Evolutionary conservation across 2,113 vertebrate species (phyloP).

Genomic region (Spermophilus dauricus): DNA sequence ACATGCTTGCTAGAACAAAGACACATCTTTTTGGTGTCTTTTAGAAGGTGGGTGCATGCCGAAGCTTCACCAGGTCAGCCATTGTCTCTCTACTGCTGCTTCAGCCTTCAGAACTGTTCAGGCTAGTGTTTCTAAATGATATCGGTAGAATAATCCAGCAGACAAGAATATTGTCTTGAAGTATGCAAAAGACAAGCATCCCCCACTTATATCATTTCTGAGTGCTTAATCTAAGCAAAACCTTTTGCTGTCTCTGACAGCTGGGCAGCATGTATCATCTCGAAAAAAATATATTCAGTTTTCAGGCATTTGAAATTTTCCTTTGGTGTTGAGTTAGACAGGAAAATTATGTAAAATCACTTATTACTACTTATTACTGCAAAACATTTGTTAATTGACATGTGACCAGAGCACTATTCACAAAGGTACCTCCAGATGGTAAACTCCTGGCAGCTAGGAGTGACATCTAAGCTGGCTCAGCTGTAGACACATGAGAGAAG

Average conservation of each 20-base stretch:
- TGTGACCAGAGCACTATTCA: slow-evolving; percentile 16
- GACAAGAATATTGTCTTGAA: neutral
- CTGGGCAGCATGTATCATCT: neutral
- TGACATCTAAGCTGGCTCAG: neutral
- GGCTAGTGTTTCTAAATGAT: neutral
- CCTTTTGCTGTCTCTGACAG: neutral
- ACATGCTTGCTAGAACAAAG: slow-evolving; percentile 37
- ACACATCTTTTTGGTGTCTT: neutral
- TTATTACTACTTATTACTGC: neutral
- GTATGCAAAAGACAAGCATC: neutral
- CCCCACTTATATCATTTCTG: neutral
- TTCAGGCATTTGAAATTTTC: slow-evolving; percentile 46
- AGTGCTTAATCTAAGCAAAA: neutral
- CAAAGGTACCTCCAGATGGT: neutral
- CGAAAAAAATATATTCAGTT: neutral
- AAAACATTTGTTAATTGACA: slow-evolving; percentile 54
- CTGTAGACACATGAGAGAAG: slow-evolving; percentile 3
- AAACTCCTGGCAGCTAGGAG: neutral
- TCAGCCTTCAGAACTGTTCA: neutral
- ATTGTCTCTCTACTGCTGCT: neutral
- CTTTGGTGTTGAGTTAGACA: slow-evolving; percentile 49
- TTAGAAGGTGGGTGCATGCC: neutral
- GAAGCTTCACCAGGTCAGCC: neutral
- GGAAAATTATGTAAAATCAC: slow-evolving; percentile 35
- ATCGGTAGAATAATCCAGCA: neutral